These are phyloP conservation scores for Tanypteryx hageni DNA, from an alignment of 2,888 invertebrate species.

Conservation along the genomic window DNA sequence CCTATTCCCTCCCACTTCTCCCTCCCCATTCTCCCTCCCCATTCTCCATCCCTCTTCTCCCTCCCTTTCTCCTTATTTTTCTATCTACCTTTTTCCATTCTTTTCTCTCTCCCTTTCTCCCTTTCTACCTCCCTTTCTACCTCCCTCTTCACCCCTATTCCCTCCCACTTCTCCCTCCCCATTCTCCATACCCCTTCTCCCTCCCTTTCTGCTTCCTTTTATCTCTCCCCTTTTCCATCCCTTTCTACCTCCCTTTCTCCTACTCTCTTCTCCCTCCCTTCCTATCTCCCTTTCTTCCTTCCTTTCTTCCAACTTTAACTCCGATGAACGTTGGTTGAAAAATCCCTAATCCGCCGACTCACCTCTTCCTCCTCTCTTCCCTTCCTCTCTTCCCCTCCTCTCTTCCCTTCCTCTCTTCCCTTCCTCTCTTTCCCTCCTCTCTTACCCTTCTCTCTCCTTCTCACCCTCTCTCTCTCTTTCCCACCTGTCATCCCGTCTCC, in stretches of 20 bases:
- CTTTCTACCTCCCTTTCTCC: background rate
- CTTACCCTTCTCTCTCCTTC: background rate
- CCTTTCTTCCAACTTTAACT: background rate
- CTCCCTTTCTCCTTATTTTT: too few relatives aligned
- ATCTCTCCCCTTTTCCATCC: background rate
- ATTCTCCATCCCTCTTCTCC: background rate
- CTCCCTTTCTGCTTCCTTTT: too few relatives aligned
- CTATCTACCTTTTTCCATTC: background rate
- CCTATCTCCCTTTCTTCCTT: background rate
- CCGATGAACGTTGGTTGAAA: conserved; percentile 1
- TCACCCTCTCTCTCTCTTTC: background rate
- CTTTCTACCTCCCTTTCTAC: too few relatives aligned
- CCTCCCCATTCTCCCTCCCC: background rate
- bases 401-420: background rate
- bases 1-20: conserved; percentile 7
- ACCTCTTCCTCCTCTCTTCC: background rate
- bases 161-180: too few relatives aligned
- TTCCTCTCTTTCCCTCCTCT: too few relatives aligned
- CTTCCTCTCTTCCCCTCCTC: background rate
- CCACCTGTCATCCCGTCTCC: too few relatives aligned
- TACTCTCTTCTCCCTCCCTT: background rate
- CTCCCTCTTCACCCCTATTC: too few relatives aligned
- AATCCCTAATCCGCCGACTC: conserved; percentile 27
- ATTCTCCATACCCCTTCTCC: too few relatives aligned
- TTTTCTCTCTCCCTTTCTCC: background rate